A percentile compares a stretch with the other conserved stretches of the same genome.
Conservation (phyloP, 2,113 vertebrate species). For the Microtus montanus region DNA sequence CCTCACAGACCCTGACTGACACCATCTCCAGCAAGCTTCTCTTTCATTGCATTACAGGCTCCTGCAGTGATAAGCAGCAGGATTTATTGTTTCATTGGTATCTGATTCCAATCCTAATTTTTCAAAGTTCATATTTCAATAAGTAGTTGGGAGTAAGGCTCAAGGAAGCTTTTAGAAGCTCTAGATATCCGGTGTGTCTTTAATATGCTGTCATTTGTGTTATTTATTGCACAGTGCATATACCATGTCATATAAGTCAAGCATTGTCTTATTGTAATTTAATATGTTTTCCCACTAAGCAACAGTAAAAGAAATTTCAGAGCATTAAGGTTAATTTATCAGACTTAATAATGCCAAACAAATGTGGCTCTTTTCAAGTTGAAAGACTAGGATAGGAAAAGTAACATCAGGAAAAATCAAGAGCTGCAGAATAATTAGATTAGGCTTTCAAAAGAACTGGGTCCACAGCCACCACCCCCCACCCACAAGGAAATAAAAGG, state of each 20-base stretch:
- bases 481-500: slow-evolving; percentile 62
- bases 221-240: neutral
- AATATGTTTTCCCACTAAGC: slow-evolving; percentile 62
- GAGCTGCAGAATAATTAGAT: slow-evolving; percentile 57
- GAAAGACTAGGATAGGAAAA: slow-evolving; percentile 57
- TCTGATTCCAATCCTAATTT: neutral
- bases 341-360: slow-evolving; percentile 67
- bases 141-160: slow-evolving; percentile 48
- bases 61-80: neutral
- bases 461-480: neutral
- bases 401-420: slow-evolving; percentile 52
- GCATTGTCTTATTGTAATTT: slow-evolving; percentile 61
- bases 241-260: slow-evolving; percentile 36
- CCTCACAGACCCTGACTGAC: neutral
- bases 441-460: slow-evolving; percentile 46
- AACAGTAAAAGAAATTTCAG: slow-evolving; percentile 69
- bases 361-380: slow-evolving; percentile 63
- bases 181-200: neutral
- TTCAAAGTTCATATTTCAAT: slow-evolving; percentile 36
- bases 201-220: slow-evolving; percentile 43
- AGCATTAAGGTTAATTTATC: slow-evolving; percentile 70
- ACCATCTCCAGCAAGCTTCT: neutral
- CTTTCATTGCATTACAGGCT: neutral
- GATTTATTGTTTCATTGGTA: neutral
- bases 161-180: slow-evolving; percentile 47